phyloP scores from a whole-genome alignment of 2,113 vertebrate genomes.

The Chloropsis hardwickii region DNA sequence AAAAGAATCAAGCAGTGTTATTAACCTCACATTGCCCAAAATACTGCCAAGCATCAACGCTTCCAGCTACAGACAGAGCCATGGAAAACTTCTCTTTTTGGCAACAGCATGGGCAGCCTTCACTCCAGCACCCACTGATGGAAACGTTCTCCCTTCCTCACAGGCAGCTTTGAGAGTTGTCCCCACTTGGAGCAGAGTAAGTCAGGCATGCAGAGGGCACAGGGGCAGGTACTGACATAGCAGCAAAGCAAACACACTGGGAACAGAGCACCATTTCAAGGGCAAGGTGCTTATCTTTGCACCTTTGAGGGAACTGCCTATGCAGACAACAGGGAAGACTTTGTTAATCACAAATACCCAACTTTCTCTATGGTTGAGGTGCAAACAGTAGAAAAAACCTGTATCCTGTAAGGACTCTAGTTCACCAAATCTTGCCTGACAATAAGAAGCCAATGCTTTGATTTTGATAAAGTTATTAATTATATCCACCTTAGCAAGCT shows the following conservation, averaged over 20 bases:
- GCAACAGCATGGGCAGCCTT: not conserved
- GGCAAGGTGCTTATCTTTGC: not conserved
- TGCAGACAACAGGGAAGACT: not conserved
- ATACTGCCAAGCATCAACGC: not conserved
- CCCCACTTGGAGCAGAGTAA: rapidly evolving
- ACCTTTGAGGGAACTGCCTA: not conserved
- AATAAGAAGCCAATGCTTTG: not conserved
- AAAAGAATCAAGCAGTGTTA: not conserved
- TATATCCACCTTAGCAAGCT: not conserved
- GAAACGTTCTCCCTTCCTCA: not conserved
- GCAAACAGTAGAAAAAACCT: not conserved
- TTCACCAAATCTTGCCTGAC: not conserved
- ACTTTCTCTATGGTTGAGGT: not conserved
- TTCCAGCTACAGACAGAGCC: not conserved
- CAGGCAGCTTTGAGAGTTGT: not conserved
- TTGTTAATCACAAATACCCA: not conserved
- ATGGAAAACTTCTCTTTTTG: not conserved
- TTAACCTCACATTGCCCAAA: not conserved
- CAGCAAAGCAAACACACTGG: not conserved
- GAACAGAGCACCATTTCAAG: not conserved
- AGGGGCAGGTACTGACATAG: not conserved
- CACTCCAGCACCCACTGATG: rapidly evolving
- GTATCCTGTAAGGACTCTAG: rapidly evolving
- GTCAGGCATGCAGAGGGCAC: not conserved
- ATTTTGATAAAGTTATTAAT: not conserved